phyloP scores from a whole-genome alignment of 2,113 vertebrate genomes.

The Isurus oxyrinchus region DNA sequence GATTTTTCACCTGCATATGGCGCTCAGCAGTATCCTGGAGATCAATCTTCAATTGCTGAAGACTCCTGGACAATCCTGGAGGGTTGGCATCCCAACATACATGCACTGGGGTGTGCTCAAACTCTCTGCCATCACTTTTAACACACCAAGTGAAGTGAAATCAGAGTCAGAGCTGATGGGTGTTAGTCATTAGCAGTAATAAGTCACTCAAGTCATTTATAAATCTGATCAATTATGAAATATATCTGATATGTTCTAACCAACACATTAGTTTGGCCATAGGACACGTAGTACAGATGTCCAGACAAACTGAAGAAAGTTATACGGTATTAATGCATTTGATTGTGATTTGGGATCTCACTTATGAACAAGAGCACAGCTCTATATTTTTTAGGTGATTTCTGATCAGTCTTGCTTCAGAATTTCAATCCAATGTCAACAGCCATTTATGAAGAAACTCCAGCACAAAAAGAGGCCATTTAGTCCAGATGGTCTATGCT shows the following conservation, averaged over 20 bases:
- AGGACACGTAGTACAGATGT: neutral
- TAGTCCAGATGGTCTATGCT: neutral
- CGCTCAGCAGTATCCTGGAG: too few species aligned
- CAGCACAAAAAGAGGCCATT: neutral
- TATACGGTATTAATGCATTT: neutral
- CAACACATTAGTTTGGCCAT: neutral
- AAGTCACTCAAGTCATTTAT: neutral
- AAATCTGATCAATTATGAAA: neutral
- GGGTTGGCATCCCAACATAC: neutral
- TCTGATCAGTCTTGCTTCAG: neutral
- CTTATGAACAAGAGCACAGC: neutral
- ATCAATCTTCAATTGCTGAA: too few species aligned
- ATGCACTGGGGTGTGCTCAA: neutral
- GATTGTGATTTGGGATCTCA: neutral
- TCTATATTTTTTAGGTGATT: neutral
- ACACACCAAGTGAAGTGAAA: too few species aligned
- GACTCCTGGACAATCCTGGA: too few species aligned
- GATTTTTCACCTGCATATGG: too few species aligned
- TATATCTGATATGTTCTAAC: neutral
- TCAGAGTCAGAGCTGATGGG: neutral
- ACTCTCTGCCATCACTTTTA: neutral
- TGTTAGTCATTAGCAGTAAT: neutral
- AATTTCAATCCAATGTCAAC: neutral
- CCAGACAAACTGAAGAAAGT: neutral
- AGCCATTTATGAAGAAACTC: neutral